Conservation (phyloP, 2,888 invertebrate genomes). For the Deilephila elpenor region DNA sequence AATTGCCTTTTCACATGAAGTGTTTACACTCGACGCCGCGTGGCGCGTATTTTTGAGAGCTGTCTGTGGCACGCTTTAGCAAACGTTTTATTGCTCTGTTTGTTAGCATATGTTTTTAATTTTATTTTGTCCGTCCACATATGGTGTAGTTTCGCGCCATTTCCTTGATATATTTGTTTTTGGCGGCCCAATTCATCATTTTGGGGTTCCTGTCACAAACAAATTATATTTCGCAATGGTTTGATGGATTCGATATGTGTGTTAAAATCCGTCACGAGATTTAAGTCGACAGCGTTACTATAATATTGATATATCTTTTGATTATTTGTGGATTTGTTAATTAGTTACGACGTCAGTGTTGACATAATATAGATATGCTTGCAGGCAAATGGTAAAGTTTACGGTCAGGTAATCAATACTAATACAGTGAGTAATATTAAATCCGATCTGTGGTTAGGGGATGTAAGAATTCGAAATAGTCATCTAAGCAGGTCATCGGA, state of each 20-base stretch:
- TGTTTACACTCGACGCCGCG: constrained; percentile 41
- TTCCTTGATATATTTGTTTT: not conserved
- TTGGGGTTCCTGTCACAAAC: not conserved
- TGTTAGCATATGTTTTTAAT: constrained; percentile 32
- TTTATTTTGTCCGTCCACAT: constrained; percentile 23
- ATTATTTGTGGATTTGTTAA: too few relatives aligned
- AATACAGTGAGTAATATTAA: too few relatives aligned
- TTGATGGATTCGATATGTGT: not conserved
- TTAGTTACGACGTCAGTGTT: not conserved
- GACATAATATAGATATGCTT: not conserved
- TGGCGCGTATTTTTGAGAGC: constrained; percentile 41
- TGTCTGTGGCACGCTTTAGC: constrained; percentile 43
- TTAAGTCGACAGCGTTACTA: not conserved
- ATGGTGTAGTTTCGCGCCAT: not conserved
- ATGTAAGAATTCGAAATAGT: too few relatives aligned
- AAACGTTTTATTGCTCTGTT: constrained; percentile 39
- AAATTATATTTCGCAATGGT: not conserved
- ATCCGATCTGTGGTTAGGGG: too few relatives aligned
- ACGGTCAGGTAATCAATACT: not conserved
- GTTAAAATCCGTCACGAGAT: not conserved
- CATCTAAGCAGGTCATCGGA: too few relatives aligned
- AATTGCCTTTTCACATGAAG: constrained; percentile 48
- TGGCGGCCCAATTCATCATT: not conserved
- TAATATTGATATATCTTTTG: too few relatives aligned
- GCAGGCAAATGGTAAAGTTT: not conserved